Percentiles rank a stretch among this genome's conserved stretches.
phyloP scores from a whole-genome alignment of 2,113 vertebrate genomes.

The Baryphthengus martii region DNA sequence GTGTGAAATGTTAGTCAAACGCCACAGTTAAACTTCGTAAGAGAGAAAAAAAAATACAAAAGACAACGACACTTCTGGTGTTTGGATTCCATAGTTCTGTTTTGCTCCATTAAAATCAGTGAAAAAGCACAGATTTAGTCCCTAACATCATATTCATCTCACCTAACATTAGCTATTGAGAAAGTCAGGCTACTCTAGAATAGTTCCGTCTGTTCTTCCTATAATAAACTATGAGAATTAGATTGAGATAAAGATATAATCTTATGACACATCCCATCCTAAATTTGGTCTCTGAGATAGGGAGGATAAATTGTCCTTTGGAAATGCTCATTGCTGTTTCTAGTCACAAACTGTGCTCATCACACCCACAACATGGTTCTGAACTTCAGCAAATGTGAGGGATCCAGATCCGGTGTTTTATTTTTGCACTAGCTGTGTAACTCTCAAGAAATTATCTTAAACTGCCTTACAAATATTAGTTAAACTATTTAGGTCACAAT shows the following conservation, averaged over 20 bases:
- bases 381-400: conserved; percentile 10
- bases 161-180: background rate
- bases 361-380: background rate
- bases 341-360: conserved; percentile 37
- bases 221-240: background rate
- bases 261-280: conserved; percentile 18
- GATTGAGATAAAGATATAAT: background rate
- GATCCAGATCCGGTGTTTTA: background rate
- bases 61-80: background rate
- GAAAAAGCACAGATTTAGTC: background rate
- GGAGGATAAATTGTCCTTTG: conserved; percentile 34
- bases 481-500: background rate
- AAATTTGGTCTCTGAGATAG: background rate
- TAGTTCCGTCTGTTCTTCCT: background rate
- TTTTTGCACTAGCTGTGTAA: background rate
- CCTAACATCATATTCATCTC: background rate
- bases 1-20: background rate
- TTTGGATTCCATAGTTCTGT: background rate
- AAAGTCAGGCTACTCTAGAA: background rate
- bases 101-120: background rate
- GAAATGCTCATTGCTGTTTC: background rate
- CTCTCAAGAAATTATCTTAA: background rate
- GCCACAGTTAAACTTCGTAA: background rate
- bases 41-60: background rate
- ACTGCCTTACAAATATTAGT: background rate